A percentile compares a stretch with the other conserved stretches of the same genome.
Conservation (phyloP, 2,797 vertebrate genomes). For the Macropus fuliginosus region DNA sequence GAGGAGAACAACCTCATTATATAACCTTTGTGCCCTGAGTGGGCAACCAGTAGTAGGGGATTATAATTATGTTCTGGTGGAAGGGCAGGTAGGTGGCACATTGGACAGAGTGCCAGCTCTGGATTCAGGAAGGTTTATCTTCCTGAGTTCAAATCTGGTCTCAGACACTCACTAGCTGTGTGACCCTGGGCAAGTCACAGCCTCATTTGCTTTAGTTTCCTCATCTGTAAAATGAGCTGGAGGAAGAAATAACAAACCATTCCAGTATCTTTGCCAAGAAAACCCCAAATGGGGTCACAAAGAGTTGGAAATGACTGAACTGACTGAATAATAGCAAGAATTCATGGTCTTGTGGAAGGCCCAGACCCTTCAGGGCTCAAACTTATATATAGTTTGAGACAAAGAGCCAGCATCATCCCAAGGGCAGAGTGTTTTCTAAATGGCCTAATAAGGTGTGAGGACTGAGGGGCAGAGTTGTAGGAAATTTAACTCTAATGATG, state of each 20-base stretch:
- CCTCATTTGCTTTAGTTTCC: neutral
- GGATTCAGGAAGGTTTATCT: neutral
- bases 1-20: neutral
- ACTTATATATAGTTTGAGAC: neutral
- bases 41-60: neutral
- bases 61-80: neutral
- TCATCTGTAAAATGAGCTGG: neutral
- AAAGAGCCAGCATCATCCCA: neutral
- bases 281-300: neutral
- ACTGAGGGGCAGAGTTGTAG: neutral
- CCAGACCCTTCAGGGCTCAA: neutral
- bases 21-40: neutral
- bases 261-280: neutral
- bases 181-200: neutral
- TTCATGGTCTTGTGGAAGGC: neutral
- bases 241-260: neutral
- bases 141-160: neutral
- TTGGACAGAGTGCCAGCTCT: neutral
- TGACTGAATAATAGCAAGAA: neutral
- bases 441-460: neutral
- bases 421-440: neutral
- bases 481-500: neutral
- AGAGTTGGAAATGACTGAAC: neutral
- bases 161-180: neutral
- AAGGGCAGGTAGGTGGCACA: neutral